Conservation (phyloP, 2,113 vertebrate species). For the Phyllopteryx taeniolatus region DNA sequence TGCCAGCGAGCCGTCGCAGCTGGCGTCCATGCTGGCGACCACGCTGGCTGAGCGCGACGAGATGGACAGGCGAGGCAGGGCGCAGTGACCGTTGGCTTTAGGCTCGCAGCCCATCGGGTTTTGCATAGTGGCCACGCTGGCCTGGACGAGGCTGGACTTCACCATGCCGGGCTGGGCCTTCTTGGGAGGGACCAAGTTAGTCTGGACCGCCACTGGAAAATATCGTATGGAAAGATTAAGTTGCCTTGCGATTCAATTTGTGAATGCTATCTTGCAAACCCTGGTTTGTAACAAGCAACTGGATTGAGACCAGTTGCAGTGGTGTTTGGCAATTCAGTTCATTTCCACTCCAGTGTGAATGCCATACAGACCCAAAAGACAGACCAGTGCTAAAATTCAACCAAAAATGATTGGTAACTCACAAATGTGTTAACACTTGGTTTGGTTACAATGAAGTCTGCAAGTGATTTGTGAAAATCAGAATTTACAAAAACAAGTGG, state of each 20-base stretch:
- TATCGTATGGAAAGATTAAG: conserved; percentile 8
- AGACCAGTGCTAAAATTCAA: too few species aligned
- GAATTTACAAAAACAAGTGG: too few species aligned
- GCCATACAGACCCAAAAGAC: too few species aligned
- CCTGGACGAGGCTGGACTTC: conserved; percentile 73
- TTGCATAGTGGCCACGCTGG: conserved; percentile 74
- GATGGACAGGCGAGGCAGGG: conserved; percentile 80
- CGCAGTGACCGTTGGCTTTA: conserved; percentile 77
- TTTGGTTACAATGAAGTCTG: too few species aligned
- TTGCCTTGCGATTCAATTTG: not conserved
- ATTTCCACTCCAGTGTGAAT: too few species aligned
- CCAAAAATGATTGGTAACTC: too few species aligned
- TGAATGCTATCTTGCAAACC: not conserved
- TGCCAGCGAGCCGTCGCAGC: conserved; percentile 67
- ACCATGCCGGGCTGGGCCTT: conserved; percentile 67
- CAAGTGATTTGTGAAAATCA: too few species aligned
- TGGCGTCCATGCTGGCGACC: conserved; percentile 85
- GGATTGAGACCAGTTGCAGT: not conserved
- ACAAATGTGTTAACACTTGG: too few species aligned
- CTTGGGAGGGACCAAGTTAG: conserved; percentile 72
- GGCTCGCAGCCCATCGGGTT: conserved; percentile 76
- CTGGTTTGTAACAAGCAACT: not conserved
- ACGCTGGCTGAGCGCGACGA: conserved; percentile 82
- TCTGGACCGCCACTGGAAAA: conserved; percentile 84
- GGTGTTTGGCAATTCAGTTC: not conserved